Percentiles rank a stretch among this genome's conserved stretches.
phyloP scores from a whole-genome alignment of 2,797 vertebrate species.

The Heliangelus exortis region DNA sequence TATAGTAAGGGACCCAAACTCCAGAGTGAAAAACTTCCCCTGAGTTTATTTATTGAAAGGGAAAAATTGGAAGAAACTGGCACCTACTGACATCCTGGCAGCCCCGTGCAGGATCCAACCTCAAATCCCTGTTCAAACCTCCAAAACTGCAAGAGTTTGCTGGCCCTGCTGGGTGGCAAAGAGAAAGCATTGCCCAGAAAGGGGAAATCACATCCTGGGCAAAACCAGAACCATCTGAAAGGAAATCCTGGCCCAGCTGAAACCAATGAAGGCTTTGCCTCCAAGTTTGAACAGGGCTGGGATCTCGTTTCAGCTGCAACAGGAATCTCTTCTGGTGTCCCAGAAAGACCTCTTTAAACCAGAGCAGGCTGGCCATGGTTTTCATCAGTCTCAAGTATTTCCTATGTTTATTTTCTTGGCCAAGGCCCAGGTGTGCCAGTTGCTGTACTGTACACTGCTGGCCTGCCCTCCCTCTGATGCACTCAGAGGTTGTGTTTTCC shows the following conservation, averaged over 20 bases:
- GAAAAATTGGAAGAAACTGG: neutral
- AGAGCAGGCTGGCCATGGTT: constrained; percentile 42
- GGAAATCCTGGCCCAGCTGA: neutral
- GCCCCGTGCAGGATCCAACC: fast-evolving
- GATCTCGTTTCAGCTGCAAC: neutral
- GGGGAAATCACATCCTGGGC: neutral
- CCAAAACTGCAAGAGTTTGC: neutral
- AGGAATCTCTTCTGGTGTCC: neutral
- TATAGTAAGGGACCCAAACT: neutral
- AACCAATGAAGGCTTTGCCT: neutral
- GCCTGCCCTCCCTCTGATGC: neutral
- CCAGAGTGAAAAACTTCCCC: neutral
- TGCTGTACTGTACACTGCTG: neutral
- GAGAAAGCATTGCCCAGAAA: neutral
- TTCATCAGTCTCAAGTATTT: constrained; percentile 38
- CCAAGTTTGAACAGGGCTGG: neutral
- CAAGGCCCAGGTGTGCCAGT: constrained; percentile 47
- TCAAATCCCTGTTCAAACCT: neutral
- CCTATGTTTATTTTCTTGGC: constrained; percentile 53
- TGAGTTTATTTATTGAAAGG: neutral
- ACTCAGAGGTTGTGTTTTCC: neutral
- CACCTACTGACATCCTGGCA: neutral
- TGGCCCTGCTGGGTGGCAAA: neutral
- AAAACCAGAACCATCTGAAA: neutral
- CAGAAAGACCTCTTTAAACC: constrained; percentile 21